phyloP scores from a whole-genome alignment of 2,797 vertebrate genomes.

The Odontamblyopus lacepedii region DNA sequence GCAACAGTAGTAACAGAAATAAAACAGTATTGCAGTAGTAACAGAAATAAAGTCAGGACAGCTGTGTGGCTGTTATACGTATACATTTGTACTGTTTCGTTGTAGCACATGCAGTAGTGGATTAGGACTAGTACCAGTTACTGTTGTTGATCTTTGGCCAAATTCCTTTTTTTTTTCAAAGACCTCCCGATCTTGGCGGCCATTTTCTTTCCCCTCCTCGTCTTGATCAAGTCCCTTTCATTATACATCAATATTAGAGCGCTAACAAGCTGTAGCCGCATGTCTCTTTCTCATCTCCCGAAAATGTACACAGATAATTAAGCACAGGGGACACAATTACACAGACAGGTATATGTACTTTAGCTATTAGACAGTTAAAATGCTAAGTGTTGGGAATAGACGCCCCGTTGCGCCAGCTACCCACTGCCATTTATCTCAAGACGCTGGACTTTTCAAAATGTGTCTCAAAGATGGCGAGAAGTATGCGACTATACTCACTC shows the following conservation, averaged over 20 bases:
- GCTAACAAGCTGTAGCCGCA: constrained; percentile 44
- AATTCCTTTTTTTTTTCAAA: background rate
- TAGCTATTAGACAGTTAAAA: constrained; percentile 73
- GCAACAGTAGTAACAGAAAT: too few relatives aligned
- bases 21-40: too few relatives aligned
- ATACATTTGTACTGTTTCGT: too few relatives aligned
- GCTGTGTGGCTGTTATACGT: too few relatives aligned
- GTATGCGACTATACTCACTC: constrained; percentile 1
- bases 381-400: constrained; percentile 55
- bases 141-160: too few relatives aligned
- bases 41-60: too few relatives aligned
- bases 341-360: constrained; percentile 69
- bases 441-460: constrained; percentile 40
- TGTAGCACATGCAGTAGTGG: too few relatives aligned
- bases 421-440: constrained; percentile 54
- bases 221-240: constrained; percentile 30
- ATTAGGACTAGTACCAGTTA: too few relatives aligned
- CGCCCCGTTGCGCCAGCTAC: constrained; percentile 50
- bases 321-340: constrained; percentile 72
- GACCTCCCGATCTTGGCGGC: background rate
- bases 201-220: constrained; percentile 1
- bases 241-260: constrained; percentile 46
- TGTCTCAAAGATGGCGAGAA: constrained; percentile 29
- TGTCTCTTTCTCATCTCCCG: constrained; percentile 45
- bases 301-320: constrained; percentile 70